Conservation (phyloP, 53 echinoderm and acorn worm species). For the Glandiceps talaboti region DNA sequence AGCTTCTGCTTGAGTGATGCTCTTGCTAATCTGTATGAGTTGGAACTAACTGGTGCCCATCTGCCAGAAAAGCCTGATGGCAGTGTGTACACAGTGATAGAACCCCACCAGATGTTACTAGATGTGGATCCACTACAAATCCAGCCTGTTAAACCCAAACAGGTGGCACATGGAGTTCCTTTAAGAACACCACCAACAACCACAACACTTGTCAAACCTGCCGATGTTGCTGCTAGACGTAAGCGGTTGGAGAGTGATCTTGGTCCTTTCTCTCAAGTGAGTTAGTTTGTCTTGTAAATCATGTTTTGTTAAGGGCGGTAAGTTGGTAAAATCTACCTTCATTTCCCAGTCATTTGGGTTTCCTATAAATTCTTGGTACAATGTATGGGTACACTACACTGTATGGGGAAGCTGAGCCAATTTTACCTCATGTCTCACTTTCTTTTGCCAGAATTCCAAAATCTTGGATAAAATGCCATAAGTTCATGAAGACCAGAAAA, state of each 20-base stretch:
- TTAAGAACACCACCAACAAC: neutral
- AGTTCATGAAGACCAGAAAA: too few species aligned
- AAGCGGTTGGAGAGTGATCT: neutral
- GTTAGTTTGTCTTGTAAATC: neutral
- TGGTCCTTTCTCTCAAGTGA: neutral
- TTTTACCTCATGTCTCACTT: too few species aligned
- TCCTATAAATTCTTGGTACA: neutral
- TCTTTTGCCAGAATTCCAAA: too few species aligned
- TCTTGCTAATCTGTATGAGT: constrained; percentile 40
- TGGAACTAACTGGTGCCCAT: constrained; percentile 54
- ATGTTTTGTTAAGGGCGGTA: too few species aligned
- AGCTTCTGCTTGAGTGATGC: constrained; percentile 83
- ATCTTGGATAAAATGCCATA: too few species aligned
- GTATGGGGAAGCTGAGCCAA: too few species aligned
- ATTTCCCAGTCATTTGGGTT: neutral
- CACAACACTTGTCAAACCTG: neutral
- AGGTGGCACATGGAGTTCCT: too few species aligned
- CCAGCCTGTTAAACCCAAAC: neutral
- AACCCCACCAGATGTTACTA: neutral
- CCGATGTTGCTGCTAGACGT: neutral
- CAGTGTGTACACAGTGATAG: constrained; percentile 17
- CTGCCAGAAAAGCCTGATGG: constrained; percentile 41
- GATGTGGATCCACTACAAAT: neutral
- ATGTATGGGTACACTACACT: neutral
- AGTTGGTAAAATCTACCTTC: too few species aligned